A percentile compares a stretch with the other conserved stretches of the same genome.
phyloP scores from a whole-genome alignment of 2,888 invertebrate genomes.

The Phortica okadai region DNA sequence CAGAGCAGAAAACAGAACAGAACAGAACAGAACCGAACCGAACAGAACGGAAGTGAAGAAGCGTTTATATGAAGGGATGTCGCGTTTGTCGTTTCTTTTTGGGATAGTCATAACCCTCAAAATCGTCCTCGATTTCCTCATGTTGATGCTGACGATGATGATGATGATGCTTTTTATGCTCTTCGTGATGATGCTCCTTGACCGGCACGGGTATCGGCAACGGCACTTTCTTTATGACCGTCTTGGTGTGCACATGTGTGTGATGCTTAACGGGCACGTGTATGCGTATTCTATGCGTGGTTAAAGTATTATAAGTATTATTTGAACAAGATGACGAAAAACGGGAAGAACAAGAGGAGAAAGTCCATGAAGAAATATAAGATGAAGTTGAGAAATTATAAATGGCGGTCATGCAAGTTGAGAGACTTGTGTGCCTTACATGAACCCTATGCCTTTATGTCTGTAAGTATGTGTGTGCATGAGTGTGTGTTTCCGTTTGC shows the following conservation, averaged over 20 bases:
- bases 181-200: slow-evolving; percentile 70
- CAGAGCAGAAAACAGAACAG: background rate
- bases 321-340: background rate
- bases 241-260: slow-evolving; percentile 76
- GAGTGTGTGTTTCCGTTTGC: background rate
- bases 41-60: background rate
- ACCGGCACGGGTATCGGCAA: slow-evolving; percentile 75
- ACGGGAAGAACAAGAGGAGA: background rate
- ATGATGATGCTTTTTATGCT: slow-evolving; percentile 64
- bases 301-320: too few relatives aligned
- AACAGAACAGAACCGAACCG: background rate
- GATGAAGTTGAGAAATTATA: background rate
- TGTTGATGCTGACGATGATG: slow-evolving; percentile 53
- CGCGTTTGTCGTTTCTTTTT: slow-evolving; percentile 72
- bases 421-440: slow-evolving; percentile 4
- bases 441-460: background rate
- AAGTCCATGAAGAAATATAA: too few relatives aligned
- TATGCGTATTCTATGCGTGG: slow-evolving; percentile 71
- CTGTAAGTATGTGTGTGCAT: background rate
- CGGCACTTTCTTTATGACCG: slow-evolving; percentile 75
- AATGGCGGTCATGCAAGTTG: slow-evolving; percentile 12
- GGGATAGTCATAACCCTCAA: slow-evolving; percentile 74
- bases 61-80: slow-evolving; percentile 71
- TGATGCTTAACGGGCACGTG: slow-evolving; percentile 77
- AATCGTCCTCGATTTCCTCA: slow-evolving; percentile 70